A percentile compares a stretch with the other conserved stretches of the same genome.
Evolutionary conservation across 2,888 invertebrate genomes (phyloP).

Genomic region (Meiosimyza decipiens): DNA sequence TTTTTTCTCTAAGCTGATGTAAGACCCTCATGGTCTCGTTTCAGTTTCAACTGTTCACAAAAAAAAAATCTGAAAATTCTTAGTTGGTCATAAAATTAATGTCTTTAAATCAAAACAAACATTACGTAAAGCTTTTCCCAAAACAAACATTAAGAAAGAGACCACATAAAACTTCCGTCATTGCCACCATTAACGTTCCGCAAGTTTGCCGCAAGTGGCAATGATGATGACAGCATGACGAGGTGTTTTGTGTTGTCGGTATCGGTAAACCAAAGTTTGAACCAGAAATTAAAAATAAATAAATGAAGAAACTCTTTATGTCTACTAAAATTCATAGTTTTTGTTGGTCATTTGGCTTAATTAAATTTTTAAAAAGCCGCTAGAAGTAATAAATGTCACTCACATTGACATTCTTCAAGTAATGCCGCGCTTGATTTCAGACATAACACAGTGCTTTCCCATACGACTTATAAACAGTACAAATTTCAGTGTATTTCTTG

Average conservation of each 20-base stretch:
- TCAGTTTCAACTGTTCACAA: too few relatives aligned
- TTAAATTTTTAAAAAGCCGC: slow-evolving; percentile 16
- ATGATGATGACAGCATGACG: slow-evolving; percentile 24
- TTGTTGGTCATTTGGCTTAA: slow-evolving; percentile 16
- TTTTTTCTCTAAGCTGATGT: too few relatives aligned
- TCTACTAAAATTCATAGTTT: too few relatives aligned
- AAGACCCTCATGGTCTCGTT: too few relatives aligned
- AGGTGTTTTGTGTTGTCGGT: neutral
- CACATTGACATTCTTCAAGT: neutral
- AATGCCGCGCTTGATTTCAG: too few relatives aligned
- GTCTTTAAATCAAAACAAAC: slow-evolving; percentile 3
- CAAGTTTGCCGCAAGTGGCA: slow-evolving; percentile 8
- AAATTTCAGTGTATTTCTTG: too few relatives aligned
- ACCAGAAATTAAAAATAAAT: too few relatives aligned
- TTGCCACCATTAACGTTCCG: neutral
- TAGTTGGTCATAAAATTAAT: neutral
- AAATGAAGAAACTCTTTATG: too few relatives aligned
- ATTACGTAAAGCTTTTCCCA: slow-evolving; percentile 21
- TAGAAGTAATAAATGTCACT: neutral
- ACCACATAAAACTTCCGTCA: neutral
- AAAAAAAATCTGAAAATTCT: too few relatives aligned
- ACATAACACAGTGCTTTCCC: too few relatives aligned
- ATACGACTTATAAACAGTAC: too few relatives aligned
- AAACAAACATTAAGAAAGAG: neutral
- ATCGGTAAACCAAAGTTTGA: too few relatives aligned